Evolutionary conservation across 2,797 vertebrate genomes (phyloP).

Genomic region (Australoheros facetus): DNA sequence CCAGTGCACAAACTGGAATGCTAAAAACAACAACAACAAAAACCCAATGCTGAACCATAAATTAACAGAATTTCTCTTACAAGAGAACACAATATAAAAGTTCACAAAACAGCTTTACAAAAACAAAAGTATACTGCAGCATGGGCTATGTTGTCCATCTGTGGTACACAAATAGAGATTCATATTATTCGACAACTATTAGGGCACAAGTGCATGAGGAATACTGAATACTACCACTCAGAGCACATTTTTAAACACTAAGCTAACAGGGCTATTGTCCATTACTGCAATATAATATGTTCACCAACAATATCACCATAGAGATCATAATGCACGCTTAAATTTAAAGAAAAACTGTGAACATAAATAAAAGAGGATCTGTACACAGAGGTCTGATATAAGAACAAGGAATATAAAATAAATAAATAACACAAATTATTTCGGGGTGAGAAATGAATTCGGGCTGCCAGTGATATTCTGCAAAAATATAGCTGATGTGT

Average conservation of each 20-base stretch:
- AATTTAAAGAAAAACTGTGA: not conserved
- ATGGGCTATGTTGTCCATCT: not conserved
- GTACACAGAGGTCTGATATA: not conserved
- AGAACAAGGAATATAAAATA: too few species aligned
- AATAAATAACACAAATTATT: too few species aligned
- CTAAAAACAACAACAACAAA: not conserved
- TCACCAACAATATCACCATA: not conserved
- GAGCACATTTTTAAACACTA: not conserved
- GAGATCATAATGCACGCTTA: not conserved
- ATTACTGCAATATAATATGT: not conserved
- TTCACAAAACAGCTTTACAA: not conserved
- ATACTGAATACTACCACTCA: slow-evolving; percentile 4
- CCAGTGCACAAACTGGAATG: not conserved
- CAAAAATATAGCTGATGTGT: too few species aligned
- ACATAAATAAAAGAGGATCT: not conserved
- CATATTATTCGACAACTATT: not conserved
- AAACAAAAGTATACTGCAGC: not conserved
- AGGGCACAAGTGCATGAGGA: not conserved
- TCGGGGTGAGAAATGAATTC: too few species aligned
- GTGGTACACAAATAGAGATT: not conserved
- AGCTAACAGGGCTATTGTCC: not conserved
- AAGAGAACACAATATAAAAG: slow-evolving; percentile 5
- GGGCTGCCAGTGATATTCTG: too few species aligned
- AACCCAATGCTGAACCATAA: not conserved
- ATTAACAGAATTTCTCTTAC: slow-evolving; percentile 11